These are phyloP conservation scores for Gallinago undulata DNA, from an alignment of 2,113 vertebrate species.

Conservation along the genomic window DNA sequence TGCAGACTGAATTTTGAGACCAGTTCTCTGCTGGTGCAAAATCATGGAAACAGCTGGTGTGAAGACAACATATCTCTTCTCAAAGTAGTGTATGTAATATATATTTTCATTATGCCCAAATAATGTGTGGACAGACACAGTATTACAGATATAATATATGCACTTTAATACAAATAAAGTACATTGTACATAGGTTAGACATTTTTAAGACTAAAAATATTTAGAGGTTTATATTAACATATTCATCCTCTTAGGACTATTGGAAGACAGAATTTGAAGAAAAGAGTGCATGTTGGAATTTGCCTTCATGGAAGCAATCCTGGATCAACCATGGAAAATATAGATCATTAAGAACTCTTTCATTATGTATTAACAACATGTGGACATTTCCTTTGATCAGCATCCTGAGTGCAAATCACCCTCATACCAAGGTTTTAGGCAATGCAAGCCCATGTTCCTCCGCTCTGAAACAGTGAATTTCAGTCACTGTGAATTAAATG, in stretches of 20 bases:
- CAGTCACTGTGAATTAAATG: conserved; percentile 1
- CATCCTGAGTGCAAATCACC: neutral
- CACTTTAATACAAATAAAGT: neutral
- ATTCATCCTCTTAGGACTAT: neutral
- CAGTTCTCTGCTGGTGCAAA: neutral
- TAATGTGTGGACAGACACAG: neutral
- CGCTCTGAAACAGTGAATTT: neutral
- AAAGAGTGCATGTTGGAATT: neutral
- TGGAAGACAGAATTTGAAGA: neutral
- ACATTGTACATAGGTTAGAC: neutral
- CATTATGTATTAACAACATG: conserved; percentile 8
- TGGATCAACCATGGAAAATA: neutral
- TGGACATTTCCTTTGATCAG: conserved; percentile 32
- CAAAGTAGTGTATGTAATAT: neutral
- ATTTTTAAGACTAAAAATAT: neutral
- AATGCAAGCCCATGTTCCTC: neutral
- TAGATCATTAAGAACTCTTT: conserved; percentile 14
- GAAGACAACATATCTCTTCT: neutral
- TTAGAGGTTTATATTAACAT: neutral
- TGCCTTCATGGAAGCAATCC: neutral
- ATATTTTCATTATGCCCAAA: neutral
- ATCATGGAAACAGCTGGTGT: neutral
- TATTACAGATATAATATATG: neutral
- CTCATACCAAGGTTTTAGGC: neutral
- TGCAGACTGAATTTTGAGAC: neutral